Percentiles rank a stretch among this genome's conserved stretches.
phyloP scores from a whole-genome alignment of 2,797 vertebrate genomes.

The Takifugu ocellatus region DNA sequence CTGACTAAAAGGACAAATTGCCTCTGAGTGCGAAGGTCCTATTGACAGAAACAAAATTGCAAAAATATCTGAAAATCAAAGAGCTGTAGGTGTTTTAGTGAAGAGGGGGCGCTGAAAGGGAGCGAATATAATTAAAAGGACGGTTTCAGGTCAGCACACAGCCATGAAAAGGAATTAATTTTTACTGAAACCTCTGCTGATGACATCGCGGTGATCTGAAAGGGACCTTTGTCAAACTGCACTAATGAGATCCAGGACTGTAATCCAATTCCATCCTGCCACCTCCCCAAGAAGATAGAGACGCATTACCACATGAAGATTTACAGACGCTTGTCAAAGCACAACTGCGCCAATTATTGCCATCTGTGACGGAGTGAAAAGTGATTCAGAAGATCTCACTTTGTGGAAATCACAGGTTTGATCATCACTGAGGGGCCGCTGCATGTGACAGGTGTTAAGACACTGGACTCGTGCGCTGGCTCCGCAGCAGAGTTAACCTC shows the following conservation, averaged over 20 bases:
- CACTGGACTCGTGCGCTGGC: too few relatives aligned
- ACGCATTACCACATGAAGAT: conserved; percentile 79
- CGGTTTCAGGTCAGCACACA: conserved; percentile 59
- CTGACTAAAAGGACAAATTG: conserved; percentile 27
- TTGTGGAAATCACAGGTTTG: too few relatives aligned
- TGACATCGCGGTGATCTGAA: conserved; percentile 70
- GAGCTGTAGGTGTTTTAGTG: conserved; percentile 36
- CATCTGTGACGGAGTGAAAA: conserved; percentile 12
- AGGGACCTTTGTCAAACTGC: conserved; percentile 74
- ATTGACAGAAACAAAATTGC: conserved; percentile 18
- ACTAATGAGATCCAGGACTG: conserved; percentile 72
- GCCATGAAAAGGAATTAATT: conserved; percentile 70
- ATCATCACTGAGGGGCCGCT: too few relatives aligned
- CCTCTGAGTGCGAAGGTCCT: conserved; percentile 19
- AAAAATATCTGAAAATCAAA: conserved; percentile 35
- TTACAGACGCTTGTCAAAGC: conserved; percentile 76
- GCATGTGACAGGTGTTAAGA: too few relatives aligned
- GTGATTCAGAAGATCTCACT: too few relatives aligned
- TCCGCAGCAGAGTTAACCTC: too few relatives aligned
- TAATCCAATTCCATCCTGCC: conserved; percentile 71
- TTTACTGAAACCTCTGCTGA: conserved; percentile 67
- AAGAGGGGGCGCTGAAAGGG: conserved; percentile 41
- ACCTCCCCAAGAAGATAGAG: conserved; percentile 55
- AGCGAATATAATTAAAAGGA: conserved; percentile 53
- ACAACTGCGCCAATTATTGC: conserved; percentile 72